Conservation (phyloP, 2,113 vertebrate species). For the Gymnarchus niloticus region DNA sequence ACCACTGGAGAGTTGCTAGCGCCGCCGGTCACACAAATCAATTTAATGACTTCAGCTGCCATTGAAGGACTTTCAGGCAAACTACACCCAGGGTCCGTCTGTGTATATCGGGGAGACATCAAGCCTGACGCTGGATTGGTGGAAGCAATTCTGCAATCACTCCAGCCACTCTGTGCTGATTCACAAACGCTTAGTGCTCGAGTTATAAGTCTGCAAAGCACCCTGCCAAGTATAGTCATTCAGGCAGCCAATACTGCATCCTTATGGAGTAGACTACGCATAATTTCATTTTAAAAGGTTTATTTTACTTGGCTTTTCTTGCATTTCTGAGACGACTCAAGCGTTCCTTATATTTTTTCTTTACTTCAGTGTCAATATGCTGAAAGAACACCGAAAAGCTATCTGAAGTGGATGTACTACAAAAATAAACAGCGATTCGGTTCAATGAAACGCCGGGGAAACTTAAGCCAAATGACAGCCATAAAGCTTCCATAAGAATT, state of each 20-base stretch:
- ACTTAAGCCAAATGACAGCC: background rate
- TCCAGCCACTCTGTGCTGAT: background rate
- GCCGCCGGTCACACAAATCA: background rate
- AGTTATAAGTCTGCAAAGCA: background rate
- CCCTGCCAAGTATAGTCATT: background rate
- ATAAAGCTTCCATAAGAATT: background rate
- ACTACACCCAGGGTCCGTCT: background rate
- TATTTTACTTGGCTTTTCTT: background rate
- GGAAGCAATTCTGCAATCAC: background rate
- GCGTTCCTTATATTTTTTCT: background rate
- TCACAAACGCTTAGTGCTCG: background rate
- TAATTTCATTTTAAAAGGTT: background rate
- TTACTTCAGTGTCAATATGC: background rate
- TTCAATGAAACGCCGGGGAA: background rate
- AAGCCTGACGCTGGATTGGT: background rate
- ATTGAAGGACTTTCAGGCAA: background rate
- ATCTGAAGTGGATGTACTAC: background rate
- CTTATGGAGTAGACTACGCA: background rate
- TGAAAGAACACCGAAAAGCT: background rate
- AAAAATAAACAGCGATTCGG: background rate
- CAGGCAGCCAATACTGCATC: background rate
- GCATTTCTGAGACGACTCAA: background rate
- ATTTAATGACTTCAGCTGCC: background rate
- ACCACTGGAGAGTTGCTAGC: background rate
- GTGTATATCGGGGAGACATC: background rate